Conservation (phyloP, 2,797 vertebrate genomes). For the Melanotaenia maccullochi region DNA sequence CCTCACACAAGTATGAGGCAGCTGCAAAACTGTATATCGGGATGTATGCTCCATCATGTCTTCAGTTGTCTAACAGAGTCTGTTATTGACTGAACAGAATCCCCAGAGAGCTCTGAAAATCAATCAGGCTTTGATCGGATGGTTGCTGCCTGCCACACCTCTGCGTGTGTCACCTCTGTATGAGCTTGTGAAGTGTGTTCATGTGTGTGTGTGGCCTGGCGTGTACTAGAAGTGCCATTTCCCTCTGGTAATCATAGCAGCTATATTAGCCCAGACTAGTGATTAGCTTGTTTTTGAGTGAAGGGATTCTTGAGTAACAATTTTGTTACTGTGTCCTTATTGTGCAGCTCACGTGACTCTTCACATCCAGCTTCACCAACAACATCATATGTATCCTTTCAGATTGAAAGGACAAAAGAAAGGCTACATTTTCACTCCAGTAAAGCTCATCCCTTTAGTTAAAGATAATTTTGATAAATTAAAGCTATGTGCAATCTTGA, state of each 20-base stretch:
- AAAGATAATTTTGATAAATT: too few relatives aligned
- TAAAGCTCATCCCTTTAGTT: too few relatives aligned
- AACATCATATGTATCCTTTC: constrained; percentile 1
- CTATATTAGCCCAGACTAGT: constrained; percentile 4
- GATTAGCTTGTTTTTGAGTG: constrained; percentile 49
- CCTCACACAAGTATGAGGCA: constrained; percentile 3
- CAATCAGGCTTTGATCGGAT: constrained; percentile 75
- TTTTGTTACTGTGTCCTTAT: constrained; percentile 3
- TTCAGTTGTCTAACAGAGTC: constrained; percentile 76
- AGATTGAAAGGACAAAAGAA: neutral
- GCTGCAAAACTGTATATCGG: constrained; percentile 45
- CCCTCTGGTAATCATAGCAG: constrained; percentile 16
- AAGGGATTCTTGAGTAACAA: constrained; percentile 44
- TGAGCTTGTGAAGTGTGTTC: constrained; percentile 15
- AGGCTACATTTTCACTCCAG: neutral
- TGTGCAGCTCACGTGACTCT: neutral
- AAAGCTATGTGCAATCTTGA: too few relatives aligned
- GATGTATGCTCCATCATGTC: constrained; percentile 73
- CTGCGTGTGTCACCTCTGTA: constrained; percentile 51
- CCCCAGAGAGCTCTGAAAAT: constrained; percentile 72
- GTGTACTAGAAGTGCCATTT: constrained; percentile 37
- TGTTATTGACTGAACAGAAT: constrained; percentile 69
- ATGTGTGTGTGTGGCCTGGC: constrained; percentile 32
- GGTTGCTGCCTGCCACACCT: constrained; percentile 57
- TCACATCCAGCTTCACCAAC: neutral